These are phyloP conservation scores for Gisinianus flammeolus DNA, from an alignment of 2,888 invertebrate genomes.

Conservation along the genomic window DNA sequence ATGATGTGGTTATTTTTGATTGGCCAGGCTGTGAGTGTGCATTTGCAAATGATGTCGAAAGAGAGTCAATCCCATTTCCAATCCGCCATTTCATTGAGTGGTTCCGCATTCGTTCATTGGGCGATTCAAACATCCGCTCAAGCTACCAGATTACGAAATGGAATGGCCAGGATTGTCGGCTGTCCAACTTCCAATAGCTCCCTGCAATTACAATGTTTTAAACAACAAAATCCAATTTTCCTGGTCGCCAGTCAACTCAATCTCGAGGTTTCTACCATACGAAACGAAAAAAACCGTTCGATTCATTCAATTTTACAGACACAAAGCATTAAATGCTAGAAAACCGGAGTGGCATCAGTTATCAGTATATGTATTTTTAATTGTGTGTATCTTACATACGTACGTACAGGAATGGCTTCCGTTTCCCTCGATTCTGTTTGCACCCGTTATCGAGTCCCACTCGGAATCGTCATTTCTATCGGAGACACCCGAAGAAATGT, in stretches of 20 bases:
- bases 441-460: slow-evolving; percentile 48
- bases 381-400: too few relatives aligned
- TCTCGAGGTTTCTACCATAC: slow-evolving; percentile 46
- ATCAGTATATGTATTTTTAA: too few relatives aligned
- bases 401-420: slow-evolving; percentile 53
- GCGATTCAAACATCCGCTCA: slow-evolving; percentile 39
- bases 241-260: slow-evolving; percentile 51
- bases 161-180: slow-evolving; percentile 47
- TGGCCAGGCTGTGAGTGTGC: slow-evolving; percentile 37
- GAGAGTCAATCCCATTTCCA: slow-evolving; percentile 45
- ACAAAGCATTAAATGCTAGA: too few relatives aligned
- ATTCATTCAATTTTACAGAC: too few relatives aligned
- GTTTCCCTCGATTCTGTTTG: slow-evolving; percentile 52
- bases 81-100: slow-evolving; percentile 45
- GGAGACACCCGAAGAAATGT: slow-evolving; percentile 42
- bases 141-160: slow-evolving; percentile 37
- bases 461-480: slow-evolving; percentile 49
- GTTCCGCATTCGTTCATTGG: slow-evolving; percentile 52
- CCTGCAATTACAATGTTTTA: slow-evolving; percentile 46
- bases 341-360: too few relatives aligned
- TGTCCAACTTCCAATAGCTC: slow-evolving; percentile 44
- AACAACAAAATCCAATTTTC: slow-evolving; percentile 46
- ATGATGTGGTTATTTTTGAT: too few relatives aligned
- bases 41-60: slow-evolving; percentile 51
- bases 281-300: too few relatives aligned